Percentiles rank a stretch among this genome's conserved stretches.
phyloP scores from a whole-genome alignment of 1,140 invertebrate species.

The Reticulitermes speratus region DNA sequence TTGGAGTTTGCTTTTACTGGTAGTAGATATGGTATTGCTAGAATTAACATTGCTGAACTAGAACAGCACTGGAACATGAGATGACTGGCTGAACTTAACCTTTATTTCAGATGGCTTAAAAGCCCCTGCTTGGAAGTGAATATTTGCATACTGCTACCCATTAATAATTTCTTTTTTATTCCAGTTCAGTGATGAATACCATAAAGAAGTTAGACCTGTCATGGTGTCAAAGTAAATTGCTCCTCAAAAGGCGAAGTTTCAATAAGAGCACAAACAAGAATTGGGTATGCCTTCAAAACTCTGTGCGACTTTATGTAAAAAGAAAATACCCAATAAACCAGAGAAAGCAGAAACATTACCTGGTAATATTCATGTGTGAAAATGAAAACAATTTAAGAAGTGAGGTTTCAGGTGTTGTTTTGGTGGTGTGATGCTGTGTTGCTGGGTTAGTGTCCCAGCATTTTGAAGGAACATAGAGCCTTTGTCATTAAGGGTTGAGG shows the following conservation, averaged over 20 bases:
- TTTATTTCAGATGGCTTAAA: too few relatives aligned
- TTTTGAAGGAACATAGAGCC: too few relatives aligned
- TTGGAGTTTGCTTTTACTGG: too few relatives aligned
- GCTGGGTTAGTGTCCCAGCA: too few relatives aligned
- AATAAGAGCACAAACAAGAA: not conserved
- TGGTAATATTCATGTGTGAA: conserved; percentile 7
- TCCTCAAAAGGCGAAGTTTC: not conserved
- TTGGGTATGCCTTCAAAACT: not conserved
- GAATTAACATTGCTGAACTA: too few relatives aligned
- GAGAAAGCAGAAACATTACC: conserved; percentile 26
- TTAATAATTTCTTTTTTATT: not conserved
- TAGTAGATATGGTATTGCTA: too few relatives aligned
- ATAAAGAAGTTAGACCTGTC: not conserved
- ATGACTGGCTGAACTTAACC: too few relatives aligned
- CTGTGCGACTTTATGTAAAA: conserved; percentile 23
- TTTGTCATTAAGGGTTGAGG: too few relatives aligned
- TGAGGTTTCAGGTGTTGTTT: too few relatives aligned
- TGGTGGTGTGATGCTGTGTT: too few relatives aligned
- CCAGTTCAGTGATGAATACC: not conserved
- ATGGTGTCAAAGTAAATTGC: not conserved
- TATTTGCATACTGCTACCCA: not conserved
- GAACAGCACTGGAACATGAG: too few relatives aligned
- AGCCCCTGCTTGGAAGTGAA: not conserved
- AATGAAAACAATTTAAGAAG: too few relatives aligned
- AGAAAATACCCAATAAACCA: conserved; percentile 29